phyloP scores from a whole-genome alignment of 2,797 vertebrate genomes.

The Epinephelus coioides region DNA sequence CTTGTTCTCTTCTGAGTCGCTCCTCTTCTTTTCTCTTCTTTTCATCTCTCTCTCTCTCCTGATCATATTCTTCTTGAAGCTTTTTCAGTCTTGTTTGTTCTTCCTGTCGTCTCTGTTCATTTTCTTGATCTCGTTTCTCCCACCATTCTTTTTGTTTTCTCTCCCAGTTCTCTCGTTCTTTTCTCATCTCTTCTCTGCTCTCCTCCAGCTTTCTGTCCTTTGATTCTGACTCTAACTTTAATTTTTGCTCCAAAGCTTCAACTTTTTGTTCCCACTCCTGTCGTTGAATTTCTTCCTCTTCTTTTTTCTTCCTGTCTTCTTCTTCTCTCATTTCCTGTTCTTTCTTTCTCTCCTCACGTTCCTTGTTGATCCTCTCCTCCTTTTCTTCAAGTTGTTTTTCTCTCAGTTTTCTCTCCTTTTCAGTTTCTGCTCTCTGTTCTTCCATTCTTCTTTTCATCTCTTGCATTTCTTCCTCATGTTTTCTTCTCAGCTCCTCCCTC shows the following conservation, averaged over 20 bases:
- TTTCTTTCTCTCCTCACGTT: not conserved
- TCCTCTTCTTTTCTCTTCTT: not conserved
- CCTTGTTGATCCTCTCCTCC: not conserved
- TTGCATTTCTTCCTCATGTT: not conserved
- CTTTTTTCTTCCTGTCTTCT: constrained; percentile 9
- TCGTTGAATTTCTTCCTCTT: not conserved
- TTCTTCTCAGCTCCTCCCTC: not conserved
- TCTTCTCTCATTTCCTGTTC: constrained; percentile 19
- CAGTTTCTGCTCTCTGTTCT: not conserved
- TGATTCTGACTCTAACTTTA: not conserved
- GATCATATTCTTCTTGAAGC: not conserved
- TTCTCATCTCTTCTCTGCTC: not conserved
- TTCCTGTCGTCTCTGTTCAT: not conserved
- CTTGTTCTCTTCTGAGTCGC: not conserved
- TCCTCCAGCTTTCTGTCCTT: not conserved
- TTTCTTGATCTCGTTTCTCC: not conserved
- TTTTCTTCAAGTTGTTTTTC: not conserved
- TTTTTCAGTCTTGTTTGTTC: not conserved
- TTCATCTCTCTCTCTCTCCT: not conserved
- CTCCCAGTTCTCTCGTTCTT: constrained; percentile 2
- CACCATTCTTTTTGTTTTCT: not conserved
- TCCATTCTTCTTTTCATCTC: accelerated
- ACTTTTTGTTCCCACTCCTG: not conserved
- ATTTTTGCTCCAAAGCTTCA: not conserved
- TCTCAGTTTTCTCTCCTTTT: not conserved